These are phyloP conservation scores for Papio anubis DNA, from an alignment of 2,113 vertebrate species.

Conservation along the genomic window DNA sequence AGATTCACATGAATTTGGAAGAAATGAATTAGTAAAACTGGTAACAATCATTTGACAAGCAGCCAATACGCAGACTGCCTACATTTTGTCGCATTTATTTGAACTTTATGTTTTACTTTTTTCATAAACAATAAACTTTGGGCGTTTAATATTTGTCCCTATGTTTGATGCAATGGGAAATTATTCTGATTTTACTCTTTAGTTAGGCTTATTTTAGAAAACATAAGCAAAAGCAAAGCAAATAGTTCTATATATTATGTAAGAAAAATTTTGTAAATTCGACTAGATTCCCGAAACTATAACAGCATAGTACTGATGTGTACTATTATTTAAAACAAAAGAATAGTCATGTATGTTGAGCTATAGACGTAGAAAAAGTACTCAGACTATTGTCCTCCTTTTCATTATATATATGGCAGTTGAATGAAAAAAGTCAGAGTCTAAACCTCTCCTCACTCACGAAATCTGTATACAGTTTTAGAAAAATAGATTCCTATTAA, in stretches of 20 bases:
- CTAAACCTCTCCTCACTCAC: conserved; percentile 11
- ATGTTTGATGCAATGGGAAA: conserved; percentile 59
- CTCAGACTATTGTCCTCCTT: conserved; percentile 73
- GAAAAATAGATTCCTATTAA: conserved; percentile 10
- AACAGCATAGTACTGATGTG: conserved; percentile 21
- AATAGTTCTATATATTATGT: conserved; percentile 68
- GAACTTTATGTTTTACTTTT: conserved; percentile 36
- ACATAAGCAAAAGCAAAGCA: conserved; percentile 40
- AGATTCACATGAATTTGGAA: conserved; percentile 7
- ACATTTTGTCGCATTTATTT: conserved; percentile 42
- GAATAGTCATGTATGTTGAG: neutral
- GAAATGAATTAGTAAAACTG: conserved; percentile 9
- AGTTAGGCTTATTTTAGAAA: conserved; percentile 50
- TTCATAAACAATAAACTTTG: conserved; percentile 39
- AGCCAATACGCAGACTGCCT: neutral
- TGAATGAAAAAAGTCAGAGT: conserved; percentile 52
- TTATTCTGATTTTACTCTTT: conserved; percentile 49
- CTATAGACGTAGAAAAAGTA: conserved; percentile 62
- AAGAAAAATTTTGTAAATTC: conserved; percentile 43
- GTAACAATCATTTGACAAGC: conserved; percentile 33
- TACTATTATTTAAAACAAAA: conserved; percentile 29
- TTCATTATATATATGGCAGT: conserved; percentile 44
- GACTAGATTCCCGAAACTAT: conserved; percentile 67
- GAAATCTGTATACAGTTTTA: conserved; percentile 50
- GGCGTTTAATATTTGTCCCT: conserved; percentile 48